Percentiles rank a stretch among this genome's conserved stretches.
Evolutionary conservation across 2,797 vertebrate genomes (phyloP).

Genomic region (Peromyscus nudipes): DNA sequence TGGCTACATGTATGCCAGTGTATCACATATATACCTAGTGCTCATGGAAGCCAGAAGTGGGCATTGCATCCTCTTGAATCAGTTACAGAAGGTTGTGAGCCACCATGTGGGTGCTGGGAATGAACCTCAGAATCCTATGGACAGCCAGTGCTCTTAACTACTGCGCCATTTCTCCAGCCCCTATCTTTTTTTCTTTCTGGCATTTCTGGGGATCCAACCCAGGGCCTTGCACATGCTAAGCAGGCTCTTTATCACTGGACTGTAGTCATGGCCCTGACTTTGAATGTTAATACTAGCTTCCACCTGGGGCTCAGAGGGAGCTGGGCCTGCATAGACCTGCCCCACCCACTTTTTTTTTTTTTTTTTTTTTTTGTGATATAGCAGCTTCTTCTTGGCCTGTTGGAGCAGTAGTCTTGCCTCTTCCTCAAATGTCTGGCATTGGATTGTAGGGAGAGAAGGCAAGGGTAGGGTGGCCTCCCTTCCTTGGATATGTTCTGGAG

Average conservation of each 20-base stretch:
- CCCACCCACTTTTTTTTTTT: no score
- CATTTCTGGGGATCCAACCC: neutral
- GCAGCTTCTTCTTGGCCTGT: neutral
- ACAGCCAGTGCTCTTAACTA: neutral
- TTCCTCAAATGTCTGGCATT: neutral
- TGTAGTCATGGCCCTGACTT: neutral
- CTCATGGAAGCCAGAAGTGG: neutral
- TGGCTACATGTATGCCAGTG: neutral
- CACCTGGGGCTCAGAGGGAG: neutral
- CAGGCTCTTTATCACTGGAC: neutral
- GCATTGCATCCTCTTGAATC: neutral
- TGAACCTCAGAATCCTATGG: neutral
- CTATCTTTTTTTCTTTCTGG: neutral
- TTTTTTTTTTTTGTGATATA: no score
- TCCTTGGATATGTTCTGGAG: neutral
- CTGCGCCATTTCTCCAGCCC: neutral
- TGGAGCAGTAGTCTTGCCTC: neutral
- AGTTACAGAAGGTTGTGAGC: neutral
- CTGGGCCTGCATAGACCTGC: neutral
- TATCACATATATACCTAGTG: no score
- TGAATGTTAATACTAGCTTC: neutral
- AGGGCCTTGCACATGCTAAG: neutral
- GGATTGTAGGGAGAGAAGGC: neutral
- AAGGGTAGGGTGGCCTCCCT: neutral
- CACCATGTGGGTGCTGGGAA: neutral